Percentiles rank a stretch among this genome's conserved stretches.
Evolutionary conservation across 2,113 vertebrate genomes (phyloP).

Genomic region (Gallinago paraguaiae): DNA sequence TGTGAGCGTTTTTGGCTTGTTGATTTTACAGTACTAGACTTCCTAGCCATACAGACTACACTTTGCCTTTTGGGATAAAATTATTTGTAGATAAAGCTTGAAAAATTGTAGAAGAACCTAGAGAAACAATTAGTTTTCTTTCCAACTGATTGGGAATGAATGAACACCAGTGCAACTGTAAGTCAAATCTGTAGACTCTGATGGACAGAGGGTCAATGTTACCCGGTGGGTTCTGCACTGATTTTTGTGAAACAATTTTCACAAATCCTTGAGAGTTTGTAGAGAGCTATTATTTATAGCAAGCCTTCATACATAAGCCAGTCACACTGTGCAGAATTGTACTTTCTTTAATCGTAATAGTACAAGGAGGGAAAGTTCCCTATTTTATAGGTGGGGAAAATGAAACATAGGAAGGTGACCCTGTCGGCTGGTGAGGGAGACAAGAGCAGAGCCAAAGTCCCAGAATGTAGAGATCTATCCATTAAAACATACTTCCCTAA

Average conservation of each 20-base stretch:
- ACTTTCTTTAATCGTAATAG: not conserved
- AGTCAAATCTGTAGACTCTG: not conserved
- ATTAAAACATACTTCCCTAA: not conserved
- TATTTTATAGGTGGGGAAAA: not conserved
- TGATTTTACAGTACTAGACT: not conserved
- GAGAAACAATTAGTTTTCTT: not conserved
- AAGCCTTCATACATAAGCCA: not conserved
- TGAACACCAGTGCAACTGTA: not conserved
- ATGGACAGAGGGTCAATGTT: not conserved
- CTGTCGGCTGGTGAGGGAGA: not conserved
- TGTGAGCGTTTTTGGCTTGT: not conserved
- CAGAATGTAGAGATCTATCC: not conserved
- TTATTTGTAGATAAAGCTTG: not conserved
- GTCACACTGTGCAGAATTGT: not conserved
- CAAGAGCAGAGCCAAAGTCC: not conserved
- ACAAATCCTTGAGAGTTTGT: not conserved
- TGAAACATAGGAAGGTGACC: not conserved
- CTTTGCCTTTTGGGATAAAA: not conserved
- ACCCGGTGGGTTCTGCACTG: not conserved
- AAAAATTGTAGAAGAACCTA: not conserved
- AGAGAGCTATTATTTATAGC: not conserved
- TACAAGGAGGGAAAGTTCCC: not conserved
- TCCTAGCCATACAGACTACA: not conserved
- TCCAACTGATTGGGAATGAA: not conserved
- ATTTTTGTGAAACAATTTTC: not conserved